phyloP scores from a whole-genome alignment of 2,888 invertebrate genomes.

The Endotricha flammealis region DNA sequence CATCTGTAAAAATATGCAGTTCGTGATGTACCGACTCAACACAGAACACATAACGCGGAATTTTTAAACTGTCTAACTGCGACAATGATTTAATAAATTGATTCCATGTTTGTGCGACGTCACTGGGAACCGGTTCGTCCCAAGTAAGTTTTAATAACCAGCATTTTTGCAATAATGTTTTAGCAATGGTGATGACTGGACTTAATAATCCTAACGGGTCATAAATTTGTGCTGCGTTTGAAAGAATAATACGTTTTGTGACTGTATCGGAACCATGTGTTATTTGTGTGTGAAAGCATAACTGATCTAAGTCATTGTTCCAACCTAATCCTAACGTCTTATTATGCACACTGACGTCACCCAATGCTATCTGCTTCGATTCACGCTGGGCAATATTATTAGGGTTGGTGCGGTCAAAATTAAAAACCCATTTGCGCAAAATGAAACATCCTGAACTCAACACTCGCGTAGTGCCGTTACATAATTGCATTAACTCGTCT shows the following conservation, averaged over 20 bases:
- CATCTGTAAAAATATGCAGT: conserved; percentile 24
- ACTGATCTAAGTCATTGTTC: conserved; percentile 12
- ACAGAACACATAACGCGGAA: conserved; percentile 13
- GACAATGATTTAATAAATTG: background rate
- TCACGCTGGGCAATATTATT: background rate
- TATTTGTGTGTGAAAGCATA: conserved; percentile 10
- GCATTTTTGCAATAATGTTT: conserved; percentile 20
- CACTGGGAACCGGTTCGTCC: background rate
- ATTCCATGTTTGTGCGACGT: background rate
- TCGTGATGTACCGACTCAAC: conserved; percentile 4
- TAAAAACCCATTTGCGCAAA: conserved; percentile 6
- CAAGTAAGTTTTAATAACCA: conserved; percentile 14
- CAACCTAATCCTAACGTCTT: conserved; percentile 17
- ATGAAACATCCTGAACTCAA: conserved; percentile 1
- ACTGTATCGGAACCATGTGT: background rate
- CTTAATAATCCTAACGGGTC: conserved; percentile 22
- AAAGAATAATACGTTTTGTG: conserved; percentile 12
- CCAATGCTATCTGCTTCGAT: background rate
- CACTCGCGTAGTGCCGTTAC: background rate
- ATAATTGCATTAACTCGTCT: background rate
- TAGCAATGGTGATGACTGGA: conserved; percentile 17
- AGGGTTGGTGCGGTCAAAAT: conserved; percentile 1
- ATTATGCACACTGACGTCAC: background rate
- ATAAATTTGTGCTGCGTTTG: conserved; percentile 18
- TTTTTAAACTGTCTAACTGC: conserved; percentile 1